Evolutionary conservation across 2,113 vertebrate species (phyloP).

Genomic region (Xenopus borealis): DNA sequence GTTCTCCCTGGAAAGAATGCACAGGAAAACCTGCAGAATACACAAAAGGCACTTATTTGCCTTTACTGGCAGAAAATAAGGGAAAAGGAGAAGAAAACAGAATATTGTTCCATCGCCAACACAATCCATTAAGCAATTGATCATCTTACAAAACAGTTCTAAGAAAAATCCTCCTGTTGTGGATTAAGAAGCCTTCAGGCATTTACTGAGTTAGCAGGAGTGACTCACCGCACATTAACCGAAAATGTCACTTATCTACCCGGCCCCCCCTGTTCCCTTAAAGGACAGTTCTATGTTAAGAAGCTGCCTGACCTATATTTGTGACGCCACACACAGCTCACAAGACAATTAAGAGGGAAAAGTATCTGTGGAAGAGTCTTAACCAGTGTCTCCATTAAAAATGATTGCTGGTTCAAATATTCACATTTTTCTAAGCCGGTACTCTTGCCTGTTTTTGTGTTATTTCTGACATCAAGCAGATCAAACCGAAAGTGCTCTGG

Average conservation of each 20-base stretch:
- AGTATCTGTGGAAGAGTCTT: too few relatives aligned
- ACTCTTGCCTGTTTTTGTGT: too few relatives aligned
- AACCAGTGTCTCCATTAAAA: too few relatives aligned
- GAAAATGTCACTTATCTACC: conserved; percentile 8
- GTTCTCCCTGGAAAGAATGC: too few relatives aligned
- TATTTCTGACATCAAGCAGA: too few relatives aligned
- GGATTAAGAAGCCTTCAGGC: conserved; percentile 24
- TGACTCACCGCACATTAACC: conserved; percentile 19
- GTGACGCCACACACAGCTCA: background rate
- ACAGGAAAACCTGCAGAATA: too few relatives aligned
- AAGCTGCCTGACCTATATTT: conserved; percentile 21
- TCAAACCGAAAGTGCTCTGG: too few relatives aligned
- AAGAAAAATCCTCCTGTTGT: conserved; percentile 10
- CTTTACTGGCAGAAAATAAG: background rate
- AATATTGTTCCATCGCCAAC: background rate
- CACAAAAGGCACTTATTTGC: too few relatives aligned
- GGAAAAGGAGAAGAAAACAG: background rate
- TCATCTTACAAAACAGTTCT: conserved; percentile 24
- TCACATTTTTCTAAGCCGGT: too few relatives aligned
- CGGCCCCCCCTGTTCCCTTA: background rate
- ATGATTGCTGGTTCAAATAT: too few relatives aligned
- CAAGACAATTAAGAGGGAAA: too few relatives aligned
- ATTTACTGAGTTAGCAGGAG: background rate
- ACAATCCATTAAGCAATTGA: conserved; percentile 7
- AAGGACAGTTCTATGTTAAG: background rate